phyloP scores from a whole-genome alignment of 2,113 vertebrate genomes.

The Barnardius zonarius region DNA sequence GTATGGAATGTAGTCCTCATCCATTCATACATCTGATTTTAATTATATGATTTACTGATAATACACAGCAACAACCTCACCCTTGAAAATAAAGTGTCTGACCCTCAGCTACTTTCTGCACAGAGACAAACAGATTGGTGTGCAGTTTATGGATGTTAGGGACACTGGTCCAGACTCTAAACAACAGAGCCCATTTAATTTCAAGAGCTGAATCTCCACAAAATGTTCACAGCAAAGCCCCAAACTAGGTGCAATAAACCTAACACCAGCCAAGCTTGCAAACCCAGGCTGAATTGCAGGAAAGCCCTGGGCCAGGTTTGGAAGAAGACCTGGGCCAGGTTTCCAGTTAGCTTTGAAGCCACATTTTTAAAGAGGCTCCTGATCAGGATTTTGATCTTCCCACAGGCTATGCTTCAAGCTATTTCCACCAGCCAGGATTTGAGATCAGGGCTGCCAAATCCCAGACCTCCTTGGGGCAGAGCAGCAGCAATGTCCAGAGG shows the following conservation, averaged over 20 bases:
- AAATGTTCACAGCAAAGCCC: slow-evolving; percentile 51
- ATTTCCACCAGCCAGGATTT: slow-evolving; percentile 13
- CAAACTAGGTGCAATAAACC: slow-evolving; percentile 64
- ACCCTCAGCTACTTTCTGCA: background rate
- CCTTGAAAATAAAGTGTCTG: background rate
- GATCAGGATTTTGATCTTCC: slow-evolving; percentile 41
- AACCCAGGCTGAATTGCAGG: slow-evolving; percentile 31
- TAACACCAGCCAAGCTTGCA: slow-evolving; percentile 31
- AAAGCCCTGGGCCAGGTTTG: background rate
- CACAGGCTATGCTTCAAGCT: background rate
- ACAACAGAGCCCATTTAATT: slow-evolving; percentile 38
- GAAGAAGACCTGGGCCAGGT: slow-evolving; percentile 50
- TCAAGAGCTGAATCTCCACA: slow-evolving; percentile 27
- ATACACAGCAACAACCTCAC: background rate
- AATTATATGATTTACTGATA: background rate
- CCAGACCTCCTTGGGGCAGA: background rate
- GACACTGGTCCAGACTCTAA: background rate
- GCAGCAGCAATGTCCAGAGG: background rate
- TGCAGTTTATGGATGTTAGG: background rate
- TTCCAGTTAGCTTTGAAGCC: slow-evolving; percentile 59
- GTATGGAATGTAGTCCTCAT: background rate
- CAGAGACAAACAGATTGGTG: background rate
- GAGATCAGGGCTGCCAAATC: background rate
- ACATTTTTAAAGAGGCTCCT: slow-evolving; percentile 34
- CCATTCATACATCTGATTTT: background rate